Percentiles rank a stretch among this genome's conserved stretches.
Evolutionary conservation across 2,888 invertebrate species (phyloP).

Genomic region (Meteorus colon): DNA sequence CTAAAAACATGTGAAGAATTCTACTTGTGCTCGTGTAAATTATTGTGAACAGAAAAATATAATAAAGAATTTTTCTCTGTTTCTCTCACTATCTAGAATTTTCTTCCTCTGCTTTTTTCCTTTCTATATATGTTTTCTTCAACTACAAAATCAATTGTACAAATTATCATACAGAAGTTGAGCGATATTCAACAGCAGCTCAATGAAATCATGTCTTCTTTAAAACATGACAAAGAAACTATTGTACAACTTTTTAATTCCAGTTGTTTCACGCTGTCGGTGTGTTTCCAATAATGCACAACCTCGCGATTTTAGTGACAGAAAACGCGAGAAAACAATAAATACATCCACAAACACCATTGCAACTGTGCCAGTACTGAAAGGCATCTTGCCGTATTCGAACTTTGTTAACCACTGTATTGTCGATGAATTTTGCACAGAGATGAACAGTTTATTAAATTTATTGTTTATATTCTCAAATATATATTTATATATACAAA

Average conservation of each 20-base stretch:
- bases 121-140: constrained; percentile 30
- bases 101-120: too few species aligned
- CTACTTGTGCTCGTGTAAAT: neutral
- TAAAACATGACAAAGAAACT: constrained; percentile 91
- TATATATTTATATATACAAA: neutral
- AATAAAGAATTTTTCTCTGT: neutral
- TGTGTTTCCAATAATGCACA: constrained; percentile 85
- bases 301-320: constrained; percentile 70
- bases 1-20: neutral
- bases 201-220: constrained; percentile 67
- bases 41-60: constrained; percentile 17
- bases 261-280: constrained; percentile 88
- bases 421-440: neutral
- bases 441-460: neutral
- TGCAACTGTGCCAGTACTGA: constrained; percentile 64
- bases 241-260: constrained; percentile 90
- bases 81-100: neutral
- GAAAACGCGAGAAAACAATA: constrained; percentile 71
- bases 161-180: constrained; percentile 23
- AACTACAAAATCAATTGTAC: constrained; percentile 37
- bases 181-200: constrained; percentile 27
- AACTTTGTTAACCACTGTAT: neutral
- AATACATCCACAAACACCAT: constrained; percentile 72
- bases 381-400: constrained; percentile 52
- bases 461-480: neutral